phyloP scores from a whole-genome alignment of 2,113 vertebrate species.

The Gasterosteus aculeatus region DNA sequence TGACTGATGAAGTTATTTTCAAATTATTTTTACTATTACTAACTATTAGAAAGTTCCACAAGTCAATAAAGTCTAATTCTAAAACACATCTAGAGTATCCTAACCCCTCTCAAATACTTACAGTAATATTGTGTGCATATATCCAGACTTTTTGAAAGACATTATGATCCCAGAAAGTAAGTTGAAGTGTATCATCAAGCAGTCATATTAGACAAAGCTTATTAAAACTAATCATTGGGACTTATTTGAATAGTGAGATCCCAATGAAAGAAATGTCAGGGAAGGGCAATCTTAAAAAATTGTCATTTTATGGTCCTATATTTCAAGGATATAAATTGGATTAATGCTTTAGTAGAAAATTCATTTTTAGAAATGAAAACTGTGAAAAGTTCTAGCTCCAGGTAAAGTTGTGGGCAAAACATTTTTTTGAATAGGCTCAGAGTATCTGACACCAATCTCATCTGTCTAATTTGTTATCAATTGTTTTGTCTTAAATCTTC shows the following conservation, averaged over 20 bases:
- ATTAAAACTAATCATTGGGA: constrained; percentile 79
- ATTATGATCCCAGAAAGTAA: constrained; percentile 61
- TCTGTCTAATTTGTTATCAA: constrained; percentile 6
- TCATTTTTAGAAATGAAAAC: constrained; percentile 51
- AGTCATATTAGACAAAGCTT: constrained; percentile 69
- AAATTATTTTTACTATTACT: constrained; percentile 21
- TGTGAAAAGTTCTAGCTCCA: constrained; percentile 26
- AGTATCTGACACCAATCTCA: background rate
- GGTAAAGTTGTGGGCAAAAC: constrained; percentile 42
- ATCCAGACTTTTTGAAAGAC: constrained; percentile 51
- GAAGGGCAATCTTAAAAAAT: constrained; percentile 69
- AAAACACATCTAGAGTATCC: constrained; percentile 31
- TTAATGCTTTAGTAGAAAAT: constrained; percentile 76
- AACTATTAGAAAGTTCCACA: constrained; percentile 10
- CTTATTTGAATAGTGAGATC: constrained; percentile 75
- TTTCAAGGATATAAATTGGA: constrained; percentile 74
- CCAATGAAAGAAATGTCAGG: constrained; percentile 73
- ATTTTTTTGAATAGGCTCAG: background rate
- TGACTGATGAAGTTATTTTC: constrained; percentile 27
- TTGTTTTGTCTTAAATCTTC: constrained; percentile 26
- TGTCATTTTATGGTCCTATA: constrained; percentile 77
- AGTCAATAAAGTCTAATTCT: constrained; percentile 48
- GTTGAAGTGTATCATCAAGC: constrained; percentile 69
- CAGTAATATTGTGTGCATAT: constrained; percentile 42
- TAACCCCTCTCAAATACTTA: constrained; percentile 39